Conservation (phyloP, 2,888 invertebrate genomes). For the Sinodicranocentrus sp. region DNA sequence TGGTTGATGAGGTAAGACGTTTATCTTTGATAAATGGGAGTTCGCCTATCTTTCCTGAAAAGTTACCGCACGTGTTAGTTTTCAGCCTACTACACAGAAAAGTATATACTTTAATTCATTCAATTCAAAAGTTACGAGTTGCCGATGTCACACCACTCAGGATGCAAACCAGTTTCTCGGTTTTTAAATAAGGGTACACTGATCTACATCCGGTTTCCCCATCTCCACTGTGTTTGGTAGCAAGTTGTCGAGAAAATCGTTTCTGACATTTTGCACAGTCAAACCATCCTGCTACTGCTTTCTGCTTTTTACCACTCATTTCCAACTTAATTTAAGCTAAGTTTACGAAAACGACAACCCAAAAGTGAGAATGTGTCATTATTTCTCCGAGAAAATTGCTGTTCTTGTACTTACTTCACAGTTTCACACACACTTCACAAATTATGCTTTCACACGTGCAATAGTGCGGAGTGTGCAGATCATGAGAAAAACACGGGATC, state of each 20-base stretch:
- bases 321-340: not conserved
- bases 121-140: conserved; percentile 59
- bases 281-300: conserved; percentile 60
- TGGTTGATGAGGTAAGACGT: conserved; percentile 60
- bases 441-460: no score
- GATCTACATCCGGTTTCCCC: conserved; percentile 57
- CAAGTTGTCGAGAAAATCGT: conserved; percentile 57
- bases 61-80: conserved; percentile 7
- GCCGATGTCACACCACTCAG: conserved; percentile 56
- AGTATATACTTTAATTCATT: not conserved
- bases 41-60: conserved; percentile 65
- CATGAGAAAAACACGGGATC: no score
- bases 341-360: not conserved
- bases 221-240: conserved; percentile 69
- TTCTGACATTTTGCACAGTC: conserved; percentile 70
- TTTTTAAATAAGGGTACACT: conserved; percentile 67
- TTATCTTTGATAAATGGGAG: conserved; percentile 70
- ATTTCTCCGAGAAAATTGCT: not conserved
- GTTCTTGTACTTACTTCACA: no score
- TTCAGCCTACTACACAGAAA: not conserved
- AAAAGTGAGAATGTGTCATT: not conserved
- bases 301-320: conserved; percentile 72
- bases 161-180: conserved; percentile 33
- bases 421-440: no score
- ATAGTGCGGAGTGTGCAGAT: no score